Percentiles rank a stretch among this genome's conserved stretches.
Conservation (phyloP, 2,797 vertebrate species). For the Leontopithecus rosalia region DNA sequence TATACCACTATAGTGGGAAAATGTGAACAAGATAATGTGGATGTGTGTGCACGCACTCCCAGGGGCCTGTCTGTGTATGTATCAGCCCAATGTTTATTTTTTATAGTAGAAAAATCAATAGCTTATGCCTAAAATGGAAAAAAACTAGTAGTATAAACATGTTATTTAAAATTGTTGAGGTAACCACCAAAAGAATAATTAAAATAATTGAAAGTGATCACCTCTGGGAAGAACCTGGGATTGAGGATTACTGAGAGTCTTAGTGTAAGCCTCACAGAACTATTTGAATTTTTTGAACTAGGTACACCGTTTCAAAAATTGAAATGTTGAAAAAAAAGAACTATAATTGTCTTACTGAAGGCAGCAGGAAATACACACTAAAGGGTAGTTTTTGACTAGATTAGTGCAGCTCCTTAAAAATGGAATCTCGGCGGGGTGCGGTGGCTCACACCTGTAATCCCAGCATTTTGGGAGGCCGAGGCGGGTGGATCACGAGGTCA, state of each 20-base stretch:
- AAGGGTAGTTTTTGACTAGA: background rate
- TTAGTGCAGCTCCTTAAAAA: background rate
- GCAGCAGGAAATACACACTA: background rate
- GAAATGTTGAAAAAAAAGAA: background rate
- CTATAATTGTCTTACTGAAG: background rate
- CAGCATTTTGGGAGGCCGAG: too few species aligned
- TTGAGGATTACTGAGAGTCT: background rate
- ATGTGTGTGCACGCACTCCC: rapidly evolving
- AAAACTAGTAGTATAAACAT: background rate
- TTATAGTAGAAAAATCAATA: background rate
- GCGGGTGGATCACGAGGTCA: too few species aligned
- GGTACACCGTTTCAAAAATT: background rate
- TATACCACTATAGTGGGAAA: background rate
- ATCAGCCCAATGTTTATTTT: background rate
- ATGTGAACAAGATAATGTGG: background rate
- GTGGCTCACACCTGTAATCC: too few species aligned
- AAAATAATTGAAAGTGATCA: background rate
- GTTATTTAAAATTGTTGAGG: slow-evolving; percentile 30
- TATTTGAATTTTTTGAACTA: background rate
- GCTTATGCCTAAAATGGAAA: slow-evolving; percentile 11
- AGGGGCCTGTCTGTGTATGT: rapidly evolving
- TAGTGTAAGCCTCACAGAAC: background rate
- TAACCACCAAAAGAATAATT: slow-evolving; percentile 38
- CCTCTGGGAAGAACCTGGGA: background rate
- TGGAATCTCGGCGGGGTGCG: too few species aligned